Percentiles rank a stretch among this genome's conserved stretches.
phyloP scores from a whole-genome alignment of 2,888 invertebrate species.

The Gymnocheta viridis region DNA sequence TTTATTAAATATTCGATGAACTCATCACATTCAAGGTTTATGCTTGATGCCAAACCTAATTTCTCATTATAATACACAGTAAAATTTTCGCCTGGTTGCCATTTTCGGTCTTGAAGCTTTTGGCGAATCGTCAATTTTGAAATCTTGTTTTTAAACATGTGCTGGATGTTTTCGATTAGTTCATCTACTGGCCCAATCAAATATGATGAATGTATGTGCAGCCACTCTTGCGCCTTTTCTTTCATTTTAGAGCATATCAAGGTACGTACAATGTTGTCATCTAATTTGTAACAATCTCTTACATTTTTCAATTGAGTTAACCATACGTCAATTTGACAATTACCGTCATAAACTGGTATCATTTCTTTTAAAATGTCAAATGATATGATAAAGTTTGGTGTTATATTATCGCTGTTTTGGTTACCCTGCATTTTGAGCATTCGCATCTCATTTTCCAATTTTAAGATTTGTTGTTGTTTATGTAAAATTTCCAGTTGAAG shows the following conservation, averaged over 20 bases:
- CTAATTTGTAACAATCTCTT: no score
- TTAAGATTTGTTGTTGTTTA: no score
- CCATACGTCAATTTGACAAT: no score
- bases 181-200: constrained; percentile 15
- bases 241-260: constrained; percentile 11
- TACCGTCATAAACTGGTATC: no score
- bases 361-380: no score
- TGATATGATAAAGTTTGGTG: no score
- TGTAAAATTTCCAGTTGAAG: no score
- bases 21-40: neutral
- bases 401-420: no score
- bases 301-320: no score
- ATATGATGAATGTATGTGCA: neutral
- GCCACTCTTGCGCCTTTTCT: constrained; percentile 15
- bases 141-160: constrained; percentile 9
- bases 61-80: constrained; percentile 5
- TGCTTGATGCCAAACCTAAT: neutral
- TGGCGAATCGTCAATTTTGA: constrained; percentile 12
- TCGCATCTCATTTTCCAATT: no score
- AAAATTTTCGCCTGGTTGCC: constrained; percentile 16
- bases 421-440: no score
- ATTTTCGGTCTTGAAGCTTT: neutral
- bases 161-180: neutral
- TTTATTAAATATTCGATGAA: constrained; percentile 13
- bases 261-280: no score